These are phyloP conservation scores for Furcifer pardalis DNA, from an alignment of 2,797 vertebrate genomes.

Conservation along the genomic window DNA sequence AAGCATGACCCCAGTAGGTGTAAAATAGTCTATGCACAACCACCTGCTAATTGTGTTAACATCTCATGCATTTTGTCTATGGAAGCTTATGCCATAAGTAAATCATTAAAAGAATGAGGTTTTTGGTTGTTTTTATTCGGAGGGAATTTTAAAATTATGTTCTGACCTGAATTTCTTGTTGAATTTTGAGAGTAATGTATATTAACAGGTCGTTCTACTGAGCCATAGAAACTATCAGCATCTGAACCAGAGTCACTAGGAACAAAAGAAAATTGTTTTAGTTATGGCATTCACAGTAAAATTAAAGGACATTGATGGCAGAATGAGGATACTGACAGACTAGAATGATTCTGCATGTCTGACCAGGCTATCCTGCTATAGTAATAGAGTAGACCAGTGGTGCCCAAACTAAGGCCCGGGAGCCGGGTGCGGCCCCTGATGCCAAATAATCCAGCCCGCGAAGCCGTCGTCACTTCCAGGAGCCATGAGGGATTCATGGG, in stretches of 20 bases:
- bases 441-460: no score
- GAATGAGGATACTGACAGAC: background rate
- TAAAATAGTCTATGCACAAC: no score
- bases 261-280: conserved; percentile 12
- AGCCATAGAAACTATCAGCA: conserved; percentile 90
- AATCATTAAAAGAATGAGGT: background rate
- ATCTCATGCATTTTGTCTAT: no score
- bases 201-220: conserved; percentile 87
- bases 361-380: no score
- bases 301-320: background rate
- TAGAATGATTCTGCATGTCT: background rate
- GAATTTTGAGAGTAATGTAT: conserved; percentile 82
- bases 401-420: no score
- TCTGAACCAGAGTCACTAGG: conserved; percentile 89
- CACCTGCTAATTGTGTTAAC: no score
- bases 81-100: no score
- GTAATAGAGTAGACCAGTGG: no score
- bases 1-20: no score
- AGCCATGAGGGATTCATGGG: no score
- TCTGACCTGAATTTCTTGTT: conserved; percentile 81
- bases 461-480: no score
- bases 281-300: background rate
- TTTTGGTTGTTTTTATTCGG: background rate
- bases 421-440: no score
- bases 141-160: background rate